Base-by-base conservation (phyloP, 2,888 invertebrate genomes). In the Cephus nigrinus region DNA sequence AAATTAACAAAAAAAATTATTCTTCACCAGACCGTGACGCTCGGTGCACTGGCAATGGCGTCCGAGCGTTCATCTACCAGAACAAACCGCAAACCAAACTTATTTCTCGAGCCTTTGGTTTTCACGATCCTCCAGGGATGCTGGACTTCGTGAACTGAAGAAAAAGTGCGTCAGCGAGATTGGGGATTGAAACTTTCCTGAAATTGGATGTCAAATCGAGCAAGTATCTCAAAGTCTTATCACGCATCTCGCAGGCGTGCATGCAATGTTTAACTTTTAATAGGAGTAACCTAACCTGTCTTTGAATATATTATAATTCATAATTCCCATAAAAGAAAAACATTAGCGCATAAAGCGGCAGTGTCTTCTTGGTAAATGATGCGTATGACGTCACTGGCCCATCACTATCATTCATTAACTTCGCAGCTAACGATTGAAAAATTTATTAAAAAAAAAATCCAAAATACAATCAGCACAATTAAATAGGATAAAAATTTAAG, bases 131-230 rank as follows among this genome's bases (percentile, higher is more conserved):
- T 86, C 83, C 77, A 80, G 82, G 80, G 80, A 80, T 80, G 80
- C 76, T 79, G 74, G 79, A 82, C 80, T 23, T 30, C 69, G 40
- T 75, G 79, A 78, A 77, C 71, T 78, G 75, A 69, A 74, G 78
- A 78, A 74, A 75, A 76, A 76, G 76, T 55, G 75, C 80, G 80
- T 81, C 80, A 78, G 82, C 78, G 81, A 83, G 85, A 86, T 85
- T 84, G 84, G 82, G 88, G 89, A 88, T 88, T 88, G 88, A 88
- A 88, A 88, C 88, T 88, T 88, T 86, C 84, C 80, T 82, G 85
- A 86, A 88, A 89, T 88, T 88, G 87, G 87, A 87, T 88, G 87
- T 86, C 88, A 86, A 86, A 87, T 86, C 85, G 85, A 85, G 84
- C 82, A 82, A 83, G 78, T 80, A 82, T 80, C 80, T 78, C 79